These are phyloP conservation scores for Vicugna pacos DNA, from an alignment of 2,113 vertebrate species.

Conservation along the genomic window DNA sequence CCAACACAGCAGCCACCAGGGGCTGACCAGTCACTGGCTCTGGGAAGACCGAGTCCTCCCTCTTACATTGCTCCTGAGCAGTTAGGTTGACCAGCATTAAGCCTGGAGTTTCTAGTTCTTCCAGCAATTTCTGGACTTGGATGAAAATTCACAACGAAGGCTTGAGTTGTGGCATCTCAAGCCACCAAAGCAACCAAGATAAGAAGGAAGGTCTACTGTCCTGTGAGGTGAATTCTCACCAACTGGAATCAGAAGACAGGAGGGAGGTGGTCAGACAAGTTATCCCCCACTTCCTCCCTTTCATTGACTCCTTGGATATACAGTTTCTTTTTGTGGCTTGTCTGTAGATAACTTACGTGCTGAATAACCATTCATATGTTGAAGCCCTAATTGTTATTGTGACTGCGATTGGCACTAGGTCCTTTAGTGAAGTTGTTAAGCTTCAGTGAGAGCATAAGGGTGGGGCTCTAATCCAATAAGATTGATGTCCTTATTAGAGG, in stretches of 20 bases:
- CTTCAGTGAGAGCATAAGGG: not conserved
- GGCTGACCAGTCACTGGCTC: not conserved
- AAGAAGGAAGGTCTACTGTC: not conserved
- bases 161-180: not conserved
- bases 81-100: not conserved
- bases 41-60: not conserved
- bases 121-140: not conserved
- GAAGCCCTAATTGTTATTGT: not conserved
- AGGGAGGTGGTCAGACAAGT: not conserved
- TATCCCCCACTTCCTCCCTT: not conserved
- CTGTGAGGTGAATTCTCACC: not conserved
- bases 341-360: not conserved
- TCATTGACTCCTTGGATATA: not conserved
- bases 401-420: not conserved
- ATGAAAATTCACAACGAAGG: not conserved
- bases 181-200: not conserved
- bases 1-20: not conserved
- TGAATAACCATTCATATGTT: not conserved
- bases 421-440: not conserved
- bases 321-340: not conserved
- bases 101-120: not conserved
- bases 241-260: not conserved
- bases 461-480: not conserved
- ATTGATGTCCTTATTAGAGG: not conserved
- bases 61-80: not conserved